These are phyloP conservation scores for Euwallacea fornicatus DNA, from an alignment of 1,140 invertebrate species.

Conservation along the genomic window DNA sequence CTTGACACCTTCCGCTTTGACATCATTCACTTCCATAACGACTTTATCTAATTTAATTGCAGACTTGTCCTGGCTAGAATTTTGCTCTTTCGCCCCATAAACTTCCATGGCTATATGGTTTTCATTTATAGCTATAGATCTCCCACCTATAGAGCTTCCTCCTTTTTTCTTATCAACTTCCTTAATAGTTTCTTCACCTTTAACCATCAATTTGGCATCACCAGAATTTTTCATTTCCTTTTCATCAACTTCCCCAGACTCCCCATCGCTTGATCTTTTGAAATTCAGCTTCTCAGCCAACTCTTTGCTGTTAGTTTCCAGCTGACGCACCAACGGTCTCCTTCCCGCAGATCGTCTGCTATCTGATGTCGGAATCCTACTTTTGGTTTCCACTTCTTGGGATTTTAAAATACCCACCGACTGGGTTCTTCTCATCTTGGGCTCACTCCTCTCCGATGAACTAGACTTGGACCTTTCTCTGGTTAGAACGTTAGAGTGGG, in stretches of 20 bases:
- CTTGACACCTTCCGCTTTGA: not conserved
- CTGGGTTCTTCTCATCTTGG: conserved; percentile 16
- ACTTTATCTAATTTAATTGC: not conserved
- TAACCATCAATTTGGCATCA: conserved; percentile 17
- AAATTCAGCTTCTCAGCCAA: conserved; percentile 20
- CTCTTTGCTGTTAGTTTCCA: conserved; percentile 27
- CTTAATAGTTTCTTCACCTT: conserved; percentile 1
- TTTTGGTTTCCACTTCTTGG: conserved; percentile 6
- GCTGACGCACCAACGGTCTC: conserved; percentile 21
- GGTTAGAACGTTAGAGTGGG: conserved; percentile 6
- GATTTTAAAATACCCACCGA: conserved; percentile 24
- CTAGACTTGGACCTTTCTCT: not conserved
- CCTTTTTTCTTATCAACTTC: not conserved
- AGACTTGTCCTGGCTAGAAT: not conserved
- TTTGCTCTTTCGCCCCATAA: too few species aligned
- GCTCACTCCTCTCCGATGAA: not conserved
- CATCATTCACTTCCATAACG: not conserved
- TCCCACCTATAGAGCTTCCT: not conserved
- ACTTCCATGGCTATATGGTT: too few species aligned
- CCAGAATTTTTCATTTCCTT: not conserved
- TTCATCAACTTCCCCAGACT: not conserved
- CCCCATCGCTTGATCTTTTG: conserved; percentile 1
- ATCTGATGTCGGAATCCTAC: conserved; percentile 16
- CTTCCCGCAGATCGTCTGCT: conserved; percentile 25
- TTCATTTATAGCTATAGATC: not conserved